Percentiles rank a stretch among this genome's conserved stretches.
phyloP scores from a whole-genome alignment of 2,113 vertebrate genomes.

The Plecotus auritus region DNA sequence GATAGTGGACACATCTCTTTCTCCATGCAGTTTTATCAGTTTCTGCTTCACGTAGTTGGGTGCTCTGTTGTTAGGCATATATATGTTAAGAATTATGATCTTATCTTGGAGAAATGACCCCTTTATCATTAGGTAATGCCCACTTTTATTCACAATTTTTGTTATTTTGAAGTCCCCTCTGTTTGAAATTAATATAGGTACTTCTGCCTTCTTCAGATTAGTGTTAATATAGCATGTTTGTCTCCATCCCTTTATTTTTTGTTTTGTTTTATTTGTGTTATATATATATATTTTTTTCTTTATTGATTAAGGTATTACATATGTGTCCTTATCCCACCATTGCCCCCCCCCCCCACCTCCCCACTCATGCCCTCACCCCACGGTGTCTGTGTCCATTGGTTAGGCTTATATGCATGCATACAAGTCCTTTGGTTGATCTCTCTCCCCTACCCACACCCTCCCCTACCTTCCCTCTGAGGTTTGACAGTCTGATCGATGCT shows the following conservation, averaged over 20 bases:
- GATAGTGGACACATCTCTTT: neutral
- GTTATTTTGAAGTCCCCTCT: neutral
- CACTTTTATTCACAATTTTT: neutral
- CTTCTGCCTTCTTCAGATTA: neutral
- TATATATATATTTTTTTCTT: too few relatives aligned
- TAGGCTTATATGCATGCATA: too few relatives aligned
- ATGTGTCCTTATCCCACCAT: too few relatives aligned
- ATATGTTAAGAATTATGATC: neutral
- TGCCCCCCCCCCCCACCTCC: too few relatives aligned
- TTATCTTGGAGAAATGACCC: neutral
- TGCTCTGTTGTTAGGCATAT: neutral
- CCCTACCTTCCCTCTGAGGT: too few relatives aligned
- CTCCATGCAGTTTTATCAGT: neutral
- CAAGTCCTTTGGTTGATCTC: too few relatives aligned
- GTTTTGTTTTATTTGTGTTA: too few relatives aligned
- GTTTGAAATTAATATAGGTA: neutral
- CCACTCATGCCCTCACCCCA: too few relatives aligned
- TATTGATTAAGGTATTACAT: too few relatives aligned
- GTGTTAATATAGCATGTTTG: neutral
- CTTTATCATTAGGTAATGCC: neutral
- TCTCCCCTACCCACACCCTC: too few relatives aligned
- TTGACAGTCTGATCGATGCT: too few relatives aligned
- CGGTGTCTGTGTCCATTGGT: too few relatives aligned
- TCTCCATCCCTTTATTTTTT: neutral
- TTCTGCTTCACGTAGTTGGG: neutral